Evolutionary conservation across 1,140 invertebrate genomes (phyloP).

Genomic region (Bradysia coprophila): DNA sequence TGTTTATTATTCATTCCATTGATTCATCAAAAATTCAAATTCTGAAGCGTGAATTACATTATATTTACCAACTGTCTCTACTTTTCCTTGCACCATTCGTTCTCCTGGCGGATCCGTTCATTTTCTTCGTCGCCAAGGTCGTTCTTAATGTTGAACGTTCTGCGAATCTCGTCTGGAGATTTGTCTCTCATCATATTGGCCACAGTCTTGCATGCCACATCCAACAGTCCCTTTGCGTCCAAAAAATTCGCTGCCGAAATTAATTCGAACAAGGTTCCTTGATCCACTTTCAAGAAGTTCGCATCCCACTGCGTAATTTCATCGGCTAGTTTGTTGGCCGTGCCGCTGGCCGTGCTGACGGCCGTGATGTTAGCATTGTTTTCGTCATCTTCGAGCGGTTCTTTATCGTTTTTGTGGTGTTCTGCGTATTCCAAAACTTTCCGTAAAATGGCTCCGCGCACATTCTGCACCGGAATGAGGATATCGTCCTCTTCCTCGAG

Average conservation of each 20-base stretch:
- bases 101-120: conserved; percentile 91
- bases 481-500: conserved; percentile 50
- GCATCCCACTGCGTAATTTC: conserved; percentile 96
- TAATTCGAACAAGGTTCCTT: conserved; percentile 18
- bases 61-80: too few relatives aligned
- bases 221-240: not conserved
- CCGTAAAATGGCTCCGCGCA: conserved; percentile 85
- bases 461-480: conserved; percentile 86
- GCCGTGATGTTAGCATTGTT: too few relatives aligned
- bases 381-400: conserved; percentile 83
- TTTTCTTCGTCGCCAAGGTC: conserved; percentile 77
- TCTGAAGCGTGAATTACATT: not conserved
- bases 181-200: not conserved
- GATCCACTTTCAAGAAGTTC: conserved; percentile 87
- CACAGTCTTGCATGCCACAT: not conserved
- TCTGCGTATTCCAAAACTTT: conserved; percentile 90
- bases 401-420: conserved; percentile 84
- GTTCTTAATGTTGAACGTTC: not conserved
- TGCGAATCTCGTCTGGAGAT: not conserved
- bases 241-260: too few relatives aligned
- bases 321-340: conserved; percentile 86
- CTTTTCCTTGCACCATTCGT: conserved; percentile 91
- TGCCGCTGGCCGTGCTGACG: too few relatives aligned
- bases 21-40: too few relatives aligned
- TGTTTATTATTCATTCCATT: too few relatives aligned